Percentiles rank a stretch among this genome's conserved stretches.
These are phyloP conservation scores for Hippolais icterina DNA, from an alignment of 2,113 vertebrate genomes.

Conservation along the genomic window DNA sequence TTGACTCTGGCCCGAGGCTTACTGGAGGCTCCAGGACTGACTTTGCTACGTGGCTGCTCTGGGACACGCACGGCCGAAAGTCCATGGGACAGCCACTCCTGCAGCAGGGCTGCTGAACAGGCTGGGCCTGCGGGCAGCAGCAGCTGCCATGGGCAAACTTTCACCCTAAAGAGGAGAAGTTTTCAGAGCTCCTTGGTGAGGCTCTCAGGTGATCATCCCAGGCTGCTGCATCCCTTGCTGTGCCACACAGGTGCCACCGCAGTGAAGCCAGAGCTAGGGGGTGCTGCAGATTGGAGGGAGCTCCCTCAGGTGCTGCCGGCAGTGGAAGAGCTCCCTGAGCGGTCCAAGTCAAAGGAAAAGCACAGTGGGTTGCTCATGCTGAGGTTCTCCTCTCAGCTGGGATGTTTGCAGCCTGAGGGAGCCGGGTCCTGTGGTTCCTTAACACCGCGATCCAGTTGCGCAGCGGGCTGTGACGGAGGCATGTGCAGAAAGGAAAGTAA, in stretches of 20 bases:
- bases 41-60: neutral
- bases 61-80: rapidly evolving
- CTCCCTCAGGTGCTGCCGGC: neutral
- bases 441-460: rapidly evolving
- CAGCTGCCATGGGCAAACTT: neutral
- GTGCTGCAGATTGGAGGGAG: rapidly evolving
- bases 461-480: rapidly evolving
- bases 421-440: neutral
- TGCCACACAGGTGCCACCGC: rapidly evolving
- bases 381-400: neutral
- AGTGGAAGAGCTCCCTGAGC: rapidly evolving
- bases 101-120: neutral
- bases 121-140: neutral
- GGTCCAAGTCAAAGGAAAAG: rapidly evolving
- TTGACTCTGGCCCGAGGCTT: neutral
- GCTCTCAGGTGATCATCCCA: rapidly evolving
- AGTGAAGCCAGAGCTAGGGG: rapidly evolving
- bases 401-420: rapidly evolving
- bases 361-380: rapidly evolving
- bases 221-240: neutral
- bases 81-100: rapidly evolving
- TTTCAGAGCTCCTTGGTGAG: neutral
- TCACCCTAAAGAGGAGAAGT: neutral
- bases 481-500: neutral
- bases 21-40: neutral